phyloP scores from a whole-genome alignment of 2,888 invertebrate species.

The Diabrotica balteata region DNA sequence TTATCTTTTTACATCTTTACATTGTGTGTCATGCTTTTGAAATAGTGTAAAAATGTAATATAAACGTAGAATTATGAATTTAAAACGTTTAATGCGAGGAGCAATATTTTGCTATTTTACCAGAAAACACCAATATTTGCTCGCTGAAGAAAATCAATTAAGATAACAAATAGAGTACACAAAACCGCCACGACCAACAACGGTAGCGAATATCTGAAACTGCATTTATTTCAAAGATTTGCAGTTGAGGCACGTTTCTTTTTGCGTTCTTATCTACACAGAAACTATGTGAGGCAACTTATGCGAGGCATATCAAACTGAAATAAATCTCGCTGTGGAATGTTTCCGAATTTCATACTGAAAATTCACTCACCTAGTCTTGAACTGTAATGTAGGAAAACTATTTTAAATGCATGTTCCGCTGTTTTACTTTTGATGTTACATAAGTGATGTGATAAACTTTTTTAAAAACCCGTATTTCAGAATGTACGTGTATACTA shows the following conservation, averaged over 20 bases:
- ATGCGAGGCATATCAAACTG: conserved; percentile 33
- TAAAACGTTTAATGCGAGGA: too few species aligned
- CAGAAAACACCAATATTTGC: background rate
- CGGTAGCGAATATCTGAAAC: conserved; percentile 13
- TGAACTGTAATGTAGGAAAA: background rate
- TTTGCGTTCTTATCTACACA: conserved; percentile 37
- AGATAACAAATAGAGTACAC: background rate
- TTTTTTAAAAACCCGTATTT: too few species aligned
- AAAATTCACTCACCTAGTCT: conserved; percentile 10
- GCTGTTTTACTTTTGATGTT: too few species aligned
- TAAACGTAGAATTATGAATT: too few species aligned
- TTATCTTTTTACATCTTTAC: too few species aligned
- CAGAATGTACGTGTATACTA: too few species aligned
- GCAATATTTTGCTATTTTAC: too few species aligned
- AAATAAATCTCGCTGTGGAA: conserved; percentile 29
- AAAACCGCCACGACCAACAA: background rate
- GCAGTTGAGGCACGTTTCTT: conserved; percentile 34
- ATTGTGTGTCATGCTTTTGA: too few species aligned
- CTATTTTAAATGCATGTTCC: background rate
- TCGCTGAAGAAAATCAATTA: background rate
- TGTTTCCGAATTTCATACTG: conserved; percentile 28
- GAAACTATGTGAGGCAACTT: conserved; percentile 34
- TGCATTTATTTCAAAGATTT: conserved; percentile 29
- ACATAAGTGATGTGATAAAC: too few species aligned
- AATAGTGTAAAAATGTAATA: too few species aligned